Evolutionary conservation across 2,888 invertebrate genomes (phyloP), one percentile per base, ranked within the genome.

Genomic region (Lepidochrysops patricia): DNA sequence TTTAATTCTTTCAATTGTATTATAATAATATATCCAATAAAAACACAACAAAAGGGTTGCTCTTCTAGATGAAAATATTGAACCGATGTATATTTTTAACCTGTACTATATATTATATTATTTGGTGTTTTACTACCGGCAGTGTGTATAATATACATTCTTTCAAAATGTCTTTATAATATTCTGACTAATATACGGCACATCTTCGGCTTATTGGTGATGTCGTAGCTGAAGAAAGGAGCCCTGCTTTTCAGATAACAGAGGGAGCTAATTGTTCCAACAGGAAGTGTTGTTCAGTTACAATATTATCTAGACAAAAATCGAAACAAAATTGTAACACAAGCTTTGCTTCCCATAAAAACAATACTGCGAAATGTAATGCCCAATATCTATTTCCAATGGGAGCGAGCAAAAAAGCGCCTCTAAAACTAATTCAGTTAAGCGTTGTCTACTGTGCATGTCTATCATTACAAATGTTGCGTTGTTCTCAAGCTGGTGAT

Each of bases 211-310:
- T 19, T 13, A 32, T 54, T 19, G 54, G 34, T 29, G 52, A 58
- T 57, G 77, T 81, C 84, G 84, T 79, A 84, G 86, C 87, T 85
- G 88, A 88, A 73, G 85, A 87, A 76, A 79, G 83, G 87, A 77
- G 70, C 78, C 72, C 87, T 89, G 88, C 88, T 75, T 82, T 73
- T 86, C 87, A 84, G 88, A 89, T 79, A 85, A 76, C 74, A 66
- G 87, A 88, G 87, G 88, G 84, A 70, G 57, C 5, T 19, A 60
- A 72, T 75, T 83, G 83, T 72, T 66, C 72, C 70, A 63, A 67
- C 65, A 72, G 82, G 79, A 79, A 74, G 60, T 62, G 7, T 15
- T 61, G 64, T 62, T 58, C 52, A 52, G 43, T 25, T 29, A 63
- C 65, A 68, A 63, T 64, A 62, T 56, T 60, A n/a, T 12, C 48